phyloP scores from a whole-genome alignment of 2,113 vertebrate species.

The Axis porcinus region DNA sequence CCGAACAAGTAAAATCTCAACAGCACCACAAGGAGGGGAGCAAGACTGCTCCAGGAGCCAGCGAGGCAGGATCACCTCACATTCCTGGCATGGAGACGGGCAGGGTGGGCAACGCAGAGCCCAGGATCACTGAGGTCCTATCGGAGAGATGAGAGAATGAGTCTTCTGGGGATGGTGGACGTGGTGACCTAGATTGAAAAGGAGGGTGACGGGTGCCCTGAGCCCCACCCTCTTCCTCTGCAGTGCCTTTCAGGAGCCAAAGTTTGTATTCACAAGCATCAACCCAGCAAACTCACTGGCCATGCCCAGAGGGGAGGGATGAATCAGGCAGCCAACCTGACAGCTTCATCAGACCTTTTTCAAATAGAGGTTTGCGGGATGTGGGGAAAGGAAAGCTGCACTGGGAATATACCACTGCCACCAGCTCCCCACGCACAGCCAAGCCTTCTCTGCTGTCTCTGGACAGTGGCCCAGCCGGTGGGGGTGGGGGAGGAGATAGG shows the following conservation, averaged over 20 bases:
- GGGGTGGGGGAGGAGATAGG: neutral
- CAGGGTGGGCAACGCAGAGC: neutral
- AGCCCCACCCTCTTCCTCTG: neutral
- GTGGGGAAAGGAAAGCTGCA: neutral
- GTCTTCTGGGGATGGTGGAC: neutral
- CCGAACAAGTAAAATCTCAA: neutral
- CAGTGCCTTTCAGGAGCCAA: neutral
- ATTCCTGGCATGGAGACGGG: neutral
- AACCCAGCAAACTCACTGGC: neutral
- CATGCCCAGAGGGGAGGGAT: constrained; percentile 46
- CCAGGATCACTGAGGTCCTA: neutral
- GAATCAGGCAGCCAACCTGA: constrained; percentile 4
- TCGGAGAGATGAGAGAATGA: neutral
- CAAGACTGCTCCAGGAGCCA: neutral
- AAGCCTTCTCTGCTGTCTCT: neutral
- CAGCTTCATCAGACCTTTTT: constrained; percentile 35
- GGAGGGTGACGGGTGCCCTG: neutral
- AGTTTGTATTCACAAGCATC: constrained; percentile 45
- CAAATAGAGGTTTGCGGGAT: neutral
- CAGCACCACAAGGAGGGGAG: neutral
- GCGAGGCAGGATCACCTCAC: neutral
- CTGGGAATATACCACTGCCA: neutral
- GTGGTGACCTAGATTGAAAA: constrained; percentile 44
- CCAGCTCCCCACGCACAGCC: neutral
- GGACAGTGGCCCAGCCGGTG: neutral